Base-by-base conservation (phyloP, 2,797 vertebrate genomes). In the Alectoris magna region DNA sequence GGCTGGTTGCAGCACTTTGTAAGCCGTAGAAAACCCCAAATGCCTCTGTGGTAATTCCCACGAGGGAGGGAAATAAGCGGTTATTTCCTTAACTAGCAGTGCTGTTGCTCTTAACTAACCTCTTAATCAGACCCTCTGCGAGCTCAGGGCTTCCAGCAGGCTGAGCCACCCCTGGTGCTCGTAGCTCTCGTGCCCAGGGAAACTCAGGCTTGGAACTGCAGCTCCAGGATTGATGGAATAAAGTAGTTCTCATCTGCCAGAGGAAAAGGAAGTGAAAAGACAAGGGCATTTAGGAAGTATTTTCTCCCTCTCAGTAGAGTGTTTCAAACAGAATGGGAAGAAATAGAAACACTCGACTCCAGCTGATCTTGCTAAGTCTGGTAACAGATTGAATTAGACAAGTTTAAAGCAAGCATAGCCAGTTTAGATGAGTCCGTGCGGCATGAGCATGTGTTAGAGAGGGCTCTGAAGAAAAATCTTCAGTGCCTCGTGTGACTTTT, bases 1-100 rank as follows among this genome's bases (percentile, higher is more conserved):
- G 39, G 27, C 44, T n/a, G 62, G 59, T 80, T 73, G 34, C 14
- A 73, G 62, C 29, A 4, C 73, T 53, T n/a, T n/a, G 43, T 26
- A 67, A 39, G 73, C 67, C 34, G 6, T 63, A 80, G 55, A 88
- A 95, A 88, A 62, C 81, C 85, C 88, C 80, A 87, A 38, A 72
- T 31, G 39, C 53, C 74, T 76, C 71, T 38, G 93, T 66, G 91
- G 70, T 51, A 43, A 16, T 78, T 88, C 80, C 86, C 85, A 66
- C 39, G 15, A 51, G 79, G 84, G 49, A 55, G 27, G 44, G 71
- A 60, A 78, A 51, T 38, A 59, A 31, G 23, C 1, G 5, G 56
- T 91, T 64, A 27, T 46, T 74, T 48, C 74, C 77, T 21, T 29
- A 34, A 51, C 48, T 56, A 2, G 31, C 63, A 1, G 14, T 1